A percentile compares a stretch with the other conserved stretches of the same genome.
These are phyloP conservation scores for Erpornis zantholeuca DNA, from an alignment of 2,113 vertebrate species.

Conservation along the genomic window DNA sequence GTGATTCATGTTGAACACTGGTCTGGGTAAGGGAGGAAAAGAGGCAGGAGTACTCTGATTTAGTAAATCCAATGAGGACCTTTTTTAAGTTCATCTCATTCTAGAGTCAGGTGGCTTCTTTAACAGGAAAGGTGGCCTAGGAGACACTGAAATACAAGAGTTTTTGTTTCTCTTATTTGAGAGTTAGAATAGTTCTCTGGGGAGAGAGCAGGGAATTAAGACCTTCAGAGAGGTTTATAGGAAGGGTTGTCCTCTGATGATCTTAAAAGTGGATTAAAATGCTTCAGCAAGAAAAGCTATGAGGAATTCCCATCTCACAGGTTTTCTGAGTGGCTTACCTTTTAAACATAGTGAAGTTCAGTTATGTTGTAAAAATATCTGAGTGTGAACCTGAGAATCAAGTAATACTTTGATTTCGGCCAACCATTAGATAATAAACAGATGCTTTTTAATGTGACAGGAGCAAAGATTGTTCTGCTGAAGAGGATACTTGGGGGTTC, in stretches of 20 bases:
- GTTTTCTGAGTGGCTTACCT: neutral
- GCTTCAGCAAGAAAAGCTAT: neutral
- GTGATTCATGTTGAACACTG: neutral
- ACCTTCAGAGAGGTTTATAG: neutral
- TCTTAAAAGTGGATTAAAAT: neutral
- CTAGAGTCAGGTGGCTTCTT: neutral
- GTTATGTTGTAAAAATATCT: neutral
- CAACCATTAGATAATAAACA: neutral
- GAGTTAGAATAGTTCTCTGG: neutral
- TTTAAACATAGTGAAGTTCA: neutral
- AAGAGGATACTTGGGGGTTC: neutral
- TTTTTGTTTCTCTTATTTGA: neutral
- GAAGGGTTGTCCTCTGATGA: neutral
- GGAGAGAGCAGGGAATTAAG: neutral
- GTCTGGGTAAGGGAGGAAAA: neutral
- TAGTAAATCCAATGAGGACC: neutral
- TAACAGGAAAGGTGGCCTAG: neutral
- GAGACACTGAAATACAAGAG: neutral
- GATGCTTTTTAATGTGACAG: neutral
- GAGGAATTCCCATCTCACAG: neutral
- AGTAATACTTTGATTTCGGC: neutral
- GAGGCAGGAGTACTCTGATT: neutral
- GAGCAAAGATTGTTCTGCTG: neutral
- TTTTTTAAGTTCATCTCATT: neutral
- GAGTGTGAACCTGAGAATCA: neutral